phyloP scores from a whole-genome alignment of 2,888 invertebrate species.

The Pandemis corylana region DNA sequence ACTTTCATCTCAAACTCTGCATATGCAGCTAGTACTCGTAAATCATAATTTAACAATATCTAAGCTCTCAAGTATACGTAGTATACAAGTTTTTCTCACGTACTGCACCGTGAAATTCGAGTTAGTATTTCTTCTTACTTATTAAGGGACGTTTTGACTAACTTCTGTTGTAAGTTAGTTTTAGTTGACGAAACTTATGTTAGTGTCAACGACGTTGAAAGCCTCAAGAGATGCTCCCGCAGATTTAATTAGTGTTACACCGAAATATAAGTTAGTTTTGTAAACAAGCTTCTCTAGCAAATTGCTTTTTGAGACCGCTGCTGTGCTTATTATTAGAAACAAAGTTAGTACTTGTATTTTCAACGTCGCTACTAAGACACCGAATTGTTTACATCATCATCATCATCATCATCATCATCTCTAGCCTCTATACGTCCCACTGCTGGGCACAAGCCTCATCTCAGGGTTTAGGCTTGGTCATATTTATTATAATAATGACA shows the following conservation, averaged over 20 bases:
- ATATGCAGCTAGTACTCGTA: not conserved
- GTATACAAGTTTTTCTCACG: slow-evolving; percentile 30
- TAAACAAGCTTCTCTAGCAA: slow-evolving; percentile 31
- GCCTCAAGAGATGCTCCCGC: slow-evolving; percentile 34
- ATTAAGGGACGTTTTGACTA: slow-evolving; percentile 41
- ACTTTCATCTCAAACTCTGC: not conserved
- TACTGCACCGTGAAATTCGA: slow-evolving; percentile 30
- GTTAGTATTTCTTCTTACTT: slow-evolving; percentile 38
- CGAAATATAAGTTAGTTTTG: slow-evolving; percentile 31
- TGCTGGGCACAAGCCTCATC: no score
- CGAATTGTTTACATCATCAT: not conserved
- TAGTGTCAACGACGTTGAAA: slow-evolving; percentile 39
- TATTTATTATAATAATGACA: no score
- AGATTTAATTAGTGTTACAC: slow-evolving; percentile 39
- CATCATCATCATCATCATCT: not conserved
- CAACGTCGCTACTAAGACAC: not conserved
- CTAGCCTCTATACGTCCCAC: no score
- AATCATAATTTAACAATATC: slow-evolving; percentile 6
- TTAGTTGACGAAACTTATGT: slow-evolving; percentile 41
- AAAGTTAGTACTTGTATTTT: not conserved
- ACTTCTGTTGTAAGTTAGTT: slow-evolving; percentile 40
- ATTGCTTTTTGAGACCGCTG: slow-evolving; percentile 17
- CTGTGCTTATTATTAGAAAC: not conserved
- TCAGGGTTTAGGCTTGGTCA: no score
- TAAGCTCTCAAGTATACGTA: slow-evolving; percentile 1